Evolutionary conservation across 2,888 invertebrate species (phyloP).

Genomic region (Pedicia rivosa): DNA sequence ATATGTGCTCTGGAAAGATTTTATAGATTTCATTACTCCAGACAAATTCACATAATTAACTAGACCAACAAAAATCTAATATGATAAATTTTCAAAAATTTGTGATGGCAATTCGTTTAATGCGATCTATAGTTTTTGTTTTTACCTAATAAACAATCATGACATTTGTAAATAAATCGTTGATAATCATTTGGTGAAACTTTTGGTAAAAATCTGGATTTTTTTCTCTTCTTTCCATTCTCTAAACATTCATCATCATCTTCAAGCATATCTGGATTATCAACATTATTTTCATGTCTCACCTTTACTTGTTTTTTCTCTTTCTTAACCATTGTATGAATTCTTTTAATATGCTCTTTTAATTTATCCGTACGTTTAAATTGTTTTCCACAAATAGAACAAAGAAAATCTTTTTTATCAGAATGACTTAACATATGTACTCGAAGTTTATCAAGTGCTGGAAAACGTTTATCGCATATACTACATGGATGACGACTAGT

Average conservation of each 20-base stretch:
- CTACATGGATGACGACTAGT: constrained; percentile 48
- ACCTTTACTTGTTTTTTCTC: background rate
- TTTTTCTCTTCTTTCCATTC: constrained; percentile 14
- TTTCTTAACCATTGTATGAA: constrained; percentile 11
- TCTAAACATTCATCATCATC: background rate
- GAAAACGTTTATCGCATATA: constrained; percentile 51
- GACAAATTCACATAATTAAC: too few species aligned
- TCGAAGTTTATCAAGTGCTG: constrained; percentile 51
- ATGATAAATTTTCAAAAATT: background rate
- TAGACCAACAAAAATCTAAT: background rate
- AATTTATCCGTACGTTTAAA: constrained; percentile 43
- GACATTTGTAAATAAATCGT: constrained; percentile 60
- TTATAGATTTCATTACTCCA: too few species aligned
- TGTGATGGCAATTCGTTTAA: too few species aligned
- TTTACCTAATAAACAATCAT: constrained; percentile 44
- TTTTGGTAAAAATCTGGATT: constrained; percentile 7
- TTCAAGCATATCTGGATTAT: background rate
- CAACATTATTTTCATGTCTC: background rate
- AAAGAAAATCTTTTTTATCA: constrained; percentile 50
- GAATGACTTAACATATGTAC: constrained; percentile 52
- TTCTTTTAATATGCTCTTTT: constrained; percentile 12
- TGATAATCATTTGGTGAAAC: constrained; percentile 45
- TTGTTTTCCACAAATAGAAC: constrained; percentile 58
- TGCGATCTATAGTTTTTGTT: background rate
- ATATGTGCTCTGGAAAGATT: too few species aligned